Evolutionary conservation across 2,888 invertebrate species (phyloP).

Genomic region (Endomychus coccineus): DNA sequence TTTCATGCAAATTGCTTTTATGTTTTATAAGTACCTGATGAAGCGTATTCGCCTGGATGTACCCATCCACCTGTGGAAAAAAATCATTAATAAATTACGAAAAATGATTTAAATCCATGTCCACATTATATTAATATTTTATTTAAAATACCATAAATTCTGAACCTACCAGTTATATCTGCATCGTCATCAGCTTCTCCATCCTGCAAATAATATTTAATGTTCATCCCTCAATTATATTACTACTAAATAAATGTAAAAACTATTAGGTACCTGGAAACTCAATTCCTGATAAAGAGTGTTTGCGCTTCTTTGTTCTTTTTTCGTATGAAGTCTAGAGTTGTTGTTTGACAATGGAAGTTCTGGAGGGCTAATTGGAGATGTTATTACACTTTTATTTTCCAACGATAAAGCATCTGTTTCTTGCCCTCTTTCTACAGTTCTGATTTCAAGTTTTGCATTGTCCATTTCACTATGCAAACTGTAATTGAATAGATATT

Average conservation of each 20-base stretch:
- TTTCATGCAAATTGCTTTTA: slow-evolving; percentile 1
- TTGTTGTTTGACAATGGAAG: slow-evolving; percentile 39
- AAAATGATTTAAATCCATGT: too few relatives aligned
- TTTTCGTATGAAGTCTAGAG: slow-evolving; percentile 64
- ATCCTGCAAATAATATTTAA: slow-evolving; percentile 50
- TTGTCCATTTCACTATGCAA: slow-evolving; percentile 41
- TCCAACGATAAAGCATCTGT: slow-evolving; percentile 42
- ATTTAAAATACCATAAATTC: too few relatives aligned
- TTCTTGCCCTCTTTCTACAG: slow-evolving; percentile 41
- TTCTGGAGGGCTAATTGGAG: slow-evolving; percentile 42
- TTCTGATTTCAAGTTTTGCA: slow-evolving; percentile 31
- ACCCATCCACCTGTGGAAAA: slow-evolving; percentile 82
- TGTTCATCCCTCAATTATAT: slow-evolving; percentile 1
- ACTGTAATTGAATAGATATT: too few relatives aligned
- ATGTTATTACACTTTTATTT: slow-evolving; percentile 43
- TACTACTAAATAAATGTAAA: neutral
- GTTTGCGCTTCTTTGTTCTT: slow-evolving; percentile 83
- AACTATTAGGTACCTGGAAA: slow-evolving; percentile 50
- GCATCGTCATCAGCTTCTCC: slow-evolving; percentile 79
- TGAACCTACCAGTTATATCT: slow-evolving; percentile 81
- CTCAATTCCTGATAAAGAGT: slow-evolving; percentile 90
- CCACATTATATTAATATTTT: too few relatives aligned
- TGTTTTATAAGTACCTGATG: slow-evolving; percentile 69
- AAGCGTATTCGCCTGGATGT: slow-evolving; percentile 97
- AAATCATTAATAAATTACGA: slow-evolving; percentile 11